Percentiles rank a stretch among this genome's conserved stretches.
Conservation (phyloP, 53 echinoderm and acorn worm genomes). For the Crossaster papposus region DNA sequence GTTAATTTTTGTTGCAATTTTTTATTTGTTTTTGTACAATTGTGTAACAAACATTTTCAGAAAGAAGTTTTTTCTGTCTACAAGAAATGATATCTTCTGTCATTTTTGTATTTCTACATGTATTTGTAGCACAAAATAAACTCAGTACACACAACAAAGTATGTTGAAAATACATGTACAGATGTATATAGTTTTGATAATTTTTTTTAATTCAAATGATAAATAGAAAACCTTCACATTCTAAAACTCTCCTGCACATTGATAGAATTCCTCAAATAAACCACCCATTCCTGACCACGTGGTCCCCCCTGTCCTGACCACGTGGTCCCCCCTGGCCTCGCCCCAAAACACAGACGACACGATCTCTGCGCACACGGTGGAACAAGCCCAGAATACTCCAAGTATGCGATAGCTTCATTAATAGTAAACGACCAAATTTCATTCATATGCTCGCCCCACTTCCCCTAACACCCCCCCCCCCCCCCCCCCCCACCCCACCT, state of each 20-base stretch:
- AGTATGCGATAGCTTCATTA: neutral
- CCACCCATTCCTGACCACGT: neutral
- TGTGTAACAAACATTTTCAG: no score
- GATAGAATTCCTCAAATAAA: no score
- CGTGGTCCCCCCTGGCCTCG: neutral
- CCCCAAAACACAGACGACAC: neutral
- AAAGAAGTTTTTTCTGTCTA: no score
- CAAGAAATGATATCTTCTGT: no score
- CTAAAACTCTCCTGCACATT: neutral
- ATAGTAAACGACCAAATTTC: slow-evolving; percentile 10
- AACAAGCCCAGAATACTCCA: neutral
- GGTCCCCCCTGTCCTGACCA: neutral
- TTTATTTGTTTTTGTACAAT: no score
- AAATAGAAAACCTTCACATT: neutral
- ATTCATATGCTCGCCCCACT: neutral
- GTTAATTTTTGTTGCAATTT: no score
- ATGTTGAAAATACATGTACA: no score
- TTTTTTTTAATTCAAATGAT: neutral
- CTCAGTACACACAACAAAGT: neutral
- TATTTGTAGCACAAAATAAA: neutral
- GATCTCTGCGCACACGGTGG: neutral
- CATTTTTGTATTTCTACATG: neutral
- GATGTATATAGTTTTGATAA: no score
- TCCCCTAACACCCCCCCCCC: neutral
- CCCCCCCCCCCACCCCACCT: neutral